A percentile compares a stretch with the other conserved stretches of the same genome.
Evolutionary conservation across 2,888 invertebrate species (phyloP).

Genomic region (Pachydiplax longipennis): DNA sequence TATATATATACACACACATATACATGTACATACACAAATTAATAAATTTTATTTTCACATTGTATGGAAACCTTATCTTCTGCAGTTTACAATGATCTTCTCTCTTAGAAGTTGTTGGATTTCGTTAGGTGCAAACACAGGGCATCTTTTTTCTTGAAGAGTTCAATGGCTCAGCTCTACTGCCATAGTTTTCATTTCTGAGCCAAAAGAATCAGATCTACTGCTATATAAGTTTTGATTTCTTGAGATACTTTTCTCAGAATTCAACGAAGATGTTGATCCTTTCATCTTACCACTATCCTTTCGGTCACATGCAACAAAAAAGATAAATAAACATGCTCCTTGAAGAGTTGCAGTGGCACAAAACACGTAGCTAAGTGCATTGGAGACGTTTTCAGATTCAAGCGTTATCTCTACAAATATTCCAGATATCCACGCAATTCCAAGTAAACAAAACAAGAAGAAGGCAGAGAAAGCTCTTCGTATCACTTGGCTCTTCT

Average conservation of each 20-base stretch:
- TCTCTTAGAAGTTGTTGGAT: too few relatives aligned
- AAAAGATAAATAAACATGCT: slow-evolving; percentile 49
- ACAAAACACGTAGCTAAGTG: slow-evolving; percentile 48
- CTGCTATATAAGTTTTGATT: neutral
- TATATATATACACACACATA: too few relatives aligned
- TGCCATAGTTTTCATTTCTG: neutral
- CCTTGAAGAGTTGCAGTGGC: too few relatives aligned
- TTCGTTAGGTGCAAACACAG: too few relatives aligned
- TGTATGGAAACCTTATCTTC: too few relatives aligned
- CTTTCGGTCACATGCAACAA: slow-evolving; percentile 48
- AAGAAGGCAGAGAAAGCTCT: slow-evolving; percentile 47
- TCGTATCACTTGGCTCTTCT: too few relatives aligned
- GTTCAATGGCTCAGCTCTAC: neutral
- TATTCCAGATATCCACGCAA: slow-evolving; percentile 49
- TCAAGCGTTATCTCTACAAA: neutral
- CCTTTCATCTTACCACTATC: slow-evolving; percentile 23
- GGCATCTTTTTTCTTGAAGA: too few relatives aligned
- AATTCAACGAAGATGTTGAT: neutral
- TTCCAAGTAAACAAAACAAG: slow-evolving; percentile 49
- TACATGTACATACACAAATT: too few relatives aligned
- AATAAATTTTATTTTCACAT: too few relatives aligned
- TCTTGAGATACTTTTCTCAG: neutral
- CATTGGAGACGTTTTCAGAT: neutral
- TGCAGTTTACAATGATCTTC: too few relatives aligned
- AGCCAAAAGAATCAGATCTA: neutral